Conservation (phyloP, 1,140 invertebrate genomes). For the Chironomus striatipennis region DNA sequence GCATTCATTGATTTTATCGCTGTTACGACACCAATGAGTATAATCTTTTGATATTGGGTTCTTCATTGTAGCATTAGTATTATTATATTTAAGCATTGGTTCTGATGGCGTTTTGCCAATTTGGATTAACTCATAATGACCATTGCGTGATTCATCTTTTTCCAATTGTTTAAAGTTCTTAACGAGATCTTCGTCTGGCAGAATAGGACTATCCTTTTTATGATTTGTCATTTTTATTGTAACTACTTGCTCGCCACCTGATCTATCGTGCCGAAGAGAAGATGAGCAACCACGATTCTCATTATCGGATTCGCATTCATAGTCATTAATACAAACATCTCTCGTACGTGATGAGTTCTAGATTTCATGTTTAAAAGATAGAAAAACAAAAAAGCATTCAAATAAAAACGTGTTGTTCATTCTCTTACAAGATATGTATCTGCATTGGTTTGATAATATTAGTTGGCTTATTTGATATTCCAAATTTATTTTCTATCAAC, state of each 20-base stretch:
- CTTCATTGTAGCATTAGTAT: background rate
- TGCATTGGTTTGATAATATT: too few species aligned
- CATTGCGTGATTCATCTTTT: background rate
- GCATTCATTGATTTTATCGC: background rate
- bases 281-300: background rate
- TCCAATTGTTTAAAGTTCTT: background rate
- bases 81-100: background rate
- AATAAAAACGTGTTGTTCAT: too few species aligned
- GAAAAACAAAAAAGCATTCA: background rate
- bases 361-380: background rate
- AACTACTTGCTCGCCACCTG: background rate
- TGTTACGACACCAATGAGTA: background rate
- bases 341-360: constrained; percentile 13
- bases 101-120: constrained; percentile 24
- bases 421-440: too few species aligned
- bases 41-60: background rate
- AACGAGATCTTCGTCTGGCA: background rate
- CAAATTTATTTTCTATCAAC: too few species aligned
- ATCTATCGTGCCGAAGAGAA: background rate
- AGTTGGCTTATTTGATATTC: too few species aligned
- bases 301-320: background rate
- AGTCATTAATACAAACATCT: background rate
- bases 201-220: background rate
- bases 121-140: constrained; percentile 25
- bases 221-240: background rate